Conservation (phyloP, 1,140 invertebrate species). For the Dendrolimus kikuchii region DNA sequence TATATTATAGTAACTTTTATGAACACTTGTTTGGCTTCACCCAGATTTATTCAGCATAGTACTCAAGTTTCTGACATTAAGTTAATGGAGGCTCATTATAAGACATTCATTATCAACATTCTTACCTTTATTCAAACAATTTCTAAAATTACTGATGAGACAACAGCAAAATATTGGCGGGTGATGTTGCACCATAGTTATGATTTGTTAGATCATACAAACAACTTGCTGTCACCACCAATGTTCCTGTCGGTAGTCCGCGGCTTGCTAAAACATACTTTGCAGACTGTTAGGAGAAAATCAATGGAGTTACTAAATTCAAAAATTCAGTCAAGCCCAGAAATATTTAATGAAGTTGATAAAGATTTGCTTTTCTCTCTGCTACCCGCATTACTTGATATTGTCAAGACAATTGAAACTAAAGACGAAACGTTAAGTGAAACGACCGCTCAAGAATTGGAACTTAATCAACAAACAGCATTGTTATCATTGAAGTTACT, state of each 20-base stretch:
- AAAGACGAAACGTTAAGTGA: conserved; percentile 43
- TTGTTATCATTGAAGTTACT: conserved; percentile 87
- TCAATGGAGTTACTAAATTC: conserved; percentile 88
- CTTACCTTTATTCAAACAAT: conserved; percentile 79
- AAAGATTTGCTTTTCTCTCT: conserved; percentile 72
- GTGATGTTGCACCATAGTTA: conserved; percentile 83
- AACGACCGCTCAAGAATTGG: conserved; percentile 69
- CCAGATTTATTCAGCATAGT: conserved; percentile 79
- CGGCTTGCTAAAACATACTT: conserved; percentile 79
- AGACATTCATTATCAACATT: conserved; percentile 78
- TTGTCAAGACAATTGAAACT: conserved; percentile 75
- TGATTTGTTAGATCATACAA: conserved; percentile 83
- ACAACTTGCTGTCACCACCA: conserved; percentile 82
- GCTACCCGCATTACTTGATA: conserved; percentile 75
- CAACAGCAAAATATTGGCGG: conserved; percentile 84
- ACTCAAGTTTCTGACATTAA: conserved; percentile 64
- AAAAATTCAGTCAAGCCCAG: conserved; percentile 80
- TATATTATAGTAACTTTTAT: conserved; percentile 83
- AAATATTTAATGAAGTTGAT: conserved; percentile 73
- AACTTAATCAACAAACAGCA: conserved; percentile 84
- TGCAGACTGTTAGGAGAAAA: conserved; percentile 82
- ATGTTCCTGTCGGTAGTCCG: conserved; percentile 85
- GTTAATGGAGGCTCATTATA: conserved; percentile 75
- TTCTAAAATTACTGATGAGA: conserved; percentile 74
- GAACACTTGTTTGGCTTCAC: conserved; percentile 76